Evolutionary conservation across 2,888 invertebrate genomes (phyloP), one percentile per base, ranked within the genome.

Genomic region (Acanthopleura granulata): DNA sequence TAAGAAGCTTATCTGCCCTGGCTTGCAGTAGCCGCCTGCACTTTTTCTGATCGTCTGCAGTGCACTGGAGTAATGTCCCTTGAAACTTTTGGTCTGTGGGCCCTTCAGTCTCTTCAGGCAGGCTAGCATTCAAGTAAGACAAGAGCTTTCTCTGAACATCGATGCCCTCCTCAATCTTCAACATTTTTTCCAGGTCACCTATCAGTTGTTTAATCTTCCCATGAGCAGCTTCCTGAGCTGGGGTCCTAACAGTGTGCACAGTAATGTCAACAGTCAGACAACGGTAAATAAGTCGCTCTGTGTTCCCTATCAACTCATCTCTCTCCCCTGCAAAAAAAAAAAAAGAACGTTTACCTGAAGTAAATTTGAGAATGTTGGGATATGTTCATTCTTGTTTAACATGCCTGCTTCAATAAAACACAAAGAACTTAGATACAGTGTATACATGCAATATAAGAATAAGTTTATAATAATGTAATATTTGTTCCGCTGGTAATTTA

Each of bases 11-110:
- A 22, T n/a, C 18, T 57, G 18, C 18, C 18, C 22, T 57, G 57
- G 22, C 57, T 40, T 49, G 49, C 16, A 86, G 79, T 72, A 80
- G 79, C 61, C 78, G 80, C 16, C 83, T 72, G 29, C 84, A 77
- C 30, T 86, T 83, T 84, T 91, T 91, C 82, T 91, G 91, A 80
- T 91, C 91, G 78, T 91, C 91, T 14, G 89, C 88, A 11, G 91
- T 89, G 81, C 91, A 91, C 25, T 88, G 89, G 69, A 91, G 84
- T n/a, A 91, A 77, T 62, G 84, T 81, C 22, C 84, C 83, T 77
- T 90, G 89, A 79, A 90, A 91, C 61, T 86, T 84, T 62, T 87
- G 86, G 78, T 91, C 90, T 70, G 91, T 85, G 4, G 88, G 87
- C 4, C 89, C 88, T 25, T 85, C 83, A 6, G 74, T 25, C 3